Conservation (phyloP, 2,113 vertebrate species). For the Istiophorus platypterus region DNA sequence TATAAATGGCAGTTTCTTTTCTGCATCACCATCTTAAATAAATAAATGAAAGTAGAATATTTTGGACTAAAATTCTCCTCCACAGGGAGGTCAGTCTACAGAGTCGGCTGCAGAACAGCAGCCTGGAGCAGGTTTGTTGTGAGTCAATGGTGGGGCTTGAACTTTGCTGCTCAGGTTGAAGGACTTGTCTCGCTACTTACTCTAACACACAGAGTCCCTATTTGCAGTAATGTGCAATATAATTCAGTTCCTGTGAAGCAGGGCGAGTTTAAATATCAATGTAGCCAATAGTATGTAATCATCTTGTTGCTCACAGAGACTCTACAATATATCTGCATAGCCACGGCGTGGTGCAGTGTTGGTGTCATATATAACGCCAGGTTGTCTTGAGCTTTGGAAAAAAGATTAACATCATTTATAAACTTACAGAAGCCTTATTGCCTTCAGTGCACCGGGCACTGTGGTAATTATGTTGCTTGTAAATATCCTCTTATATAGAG, state of each 20-base stretch:
- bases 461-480: constrained; percentile 14
- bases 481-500: constrained; percentile 7
- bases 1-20: too few relatives aligned
- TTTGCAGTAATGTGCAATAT: constrained; percentile 42
- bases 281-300: constrained; percentile 19
- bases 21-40: neutral
- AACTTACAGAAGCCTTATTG: neutral
- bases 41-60: constrained; percentile 9
- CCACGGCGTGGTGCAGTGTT: neutral
- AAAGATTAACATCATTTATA: neutral
- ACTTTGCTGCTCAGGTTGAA: constrained; percentile 21
- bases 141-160: constrained; percentile 34
- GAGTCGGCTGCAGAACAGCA: constrained; percentile 30
- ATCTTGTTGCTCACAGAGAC: constrained; percentile 9
- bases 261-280: constrained; percentile 38
- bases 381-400: constrained; percentile 6
- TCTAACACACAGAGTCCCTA: constrained; percentile 15
- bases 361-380: constrained; percentile 1
- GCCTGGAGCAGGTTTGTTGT: constrained; percentile 35
- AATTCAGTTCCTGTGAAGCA: constrained; percentile 34
- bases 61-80: constrained; percentile 6
- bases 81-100: neutral
- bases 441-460: neutral
- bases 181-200: constrained; percentile 26
- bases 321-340: constrained; percentile 13